phyloP scores from a whole-genome alignment of 1,140 invertebrate genomes.

The Apis cerana region DNA sequence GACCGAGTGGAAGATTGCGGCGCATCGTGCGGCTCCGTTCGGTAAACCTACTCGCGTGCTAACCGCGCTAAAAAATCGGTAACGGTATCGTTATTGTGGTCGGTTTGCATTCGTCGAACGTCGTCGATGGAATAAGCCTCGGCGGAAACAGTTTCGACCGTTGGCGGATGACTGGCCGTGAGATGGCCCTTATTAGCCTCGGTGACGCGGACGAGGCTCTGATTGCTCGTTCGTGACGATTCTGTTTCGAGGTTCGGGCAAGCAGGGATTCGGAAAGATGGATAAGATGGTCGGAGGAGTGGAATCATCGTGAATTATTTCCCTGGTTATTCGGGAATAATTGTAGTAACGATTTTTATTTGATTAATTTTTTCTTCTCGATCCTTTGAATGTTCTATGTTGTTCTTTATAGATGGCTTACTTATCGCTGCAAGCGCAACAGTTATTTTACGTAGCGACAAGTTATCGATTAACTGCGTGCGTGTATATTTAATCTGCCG shows the following conservation, averaged over 20 bases:
- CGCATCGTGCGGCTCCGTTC: slow-evolving; percentile 43
- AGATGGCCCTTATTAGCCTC: slow-evolving; percentile 37
- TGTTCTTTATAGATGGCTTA: too few species aligned
- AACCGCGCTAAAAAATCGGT: slow-evolving; percentile 70
- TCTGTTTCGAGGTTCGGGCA: background rate
- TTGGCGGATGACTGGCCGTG: background rate
- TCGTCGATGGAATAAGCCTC: slow-evolving; percentile 48
- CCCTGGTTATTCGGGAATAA: background rate
- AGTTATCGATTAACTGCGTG: too few species aligned
- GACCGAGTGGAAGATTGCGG: slow-evolving; percentile 26
- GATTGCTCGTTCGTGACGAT: background rate
- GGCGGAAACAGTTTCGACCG: slow-evolving; percentile 55
- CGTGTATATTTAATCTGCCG: too few species aligned
- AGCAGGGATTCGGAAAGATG: background rate
- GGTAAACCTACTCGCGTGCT: slow-evolving; percentile 63
- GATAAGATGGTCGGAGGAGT: background rate
- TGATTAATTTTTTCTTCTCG: too few species aligned
- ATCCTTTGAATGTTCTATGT: too few species aligned
- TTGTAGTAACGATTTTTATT: background rate
- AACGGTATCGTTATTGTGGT: slow-evolving; percentile 73
- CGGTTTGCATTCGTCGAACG: slow-evolving; percentile 68
- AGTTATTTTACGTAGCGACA: too few species aligned
- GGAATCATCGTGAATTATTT: background rate
- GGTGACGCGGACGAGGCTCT: slow-evolving; percentile 24
- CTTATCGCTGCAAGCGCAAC: too few species aligned